Evolutionary conservation across 2,888 invertebrate species (phyloP).

Genomic region (Nipponacmea schrenckii): DNA sequence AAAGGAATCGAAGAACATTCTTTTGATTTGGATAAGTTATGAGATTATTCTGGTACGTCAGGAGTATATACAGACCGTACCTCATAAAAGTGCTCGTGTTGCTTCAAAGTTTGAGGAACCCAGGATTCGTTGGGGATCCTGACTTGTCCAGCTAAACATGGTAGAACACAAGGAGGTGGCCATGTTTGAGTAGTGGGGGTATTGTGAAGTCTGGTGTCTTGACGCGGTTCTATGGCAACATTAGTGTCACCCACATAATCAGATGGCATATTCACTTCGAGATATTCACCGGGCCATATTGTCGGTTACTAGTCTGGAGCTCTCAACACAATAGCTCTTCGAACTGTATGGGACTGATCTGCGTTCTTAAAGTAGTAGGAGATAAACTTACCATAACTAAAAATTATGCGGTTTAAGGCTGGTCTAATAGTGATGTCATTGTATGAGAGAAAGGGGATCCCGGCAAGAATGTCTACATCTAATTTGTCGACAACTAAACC

Average conservation of each 20-base stretch:
- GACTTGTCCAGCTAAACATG: conserved; percentile 26
- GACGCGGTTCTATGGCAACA: conserved; percentile 16
- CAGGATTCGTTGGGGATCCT: conserved; percentile 23
- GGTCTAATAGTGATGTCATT: no score
- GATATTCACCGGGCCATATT: conserved; percentile 26
- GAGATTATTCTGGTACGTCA: not conserved
- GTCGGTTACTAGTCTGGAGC: conserved; percentile 9
- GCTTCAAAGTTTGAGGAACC: conserved; percentile 18
- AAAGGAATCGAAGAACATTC: not conserved
- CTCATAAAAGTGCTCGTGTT: conserved; percentile 33
- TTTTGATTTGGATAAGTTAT: no score
- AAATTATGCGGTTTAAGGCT: conserved; percentile 13
- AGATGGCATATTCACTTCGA: conserved; percentile 11
- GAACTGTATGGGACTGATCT: not conserved
- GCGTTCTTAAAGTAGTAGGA: conserved; percentile 7
- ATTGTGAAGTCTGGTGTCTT: conserved; percentile 3
- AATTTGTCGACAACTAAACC: conserved; percentile 25
- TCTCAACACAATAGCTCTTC: conserved; percentile 22
- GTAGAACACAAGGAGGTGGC: conserved; percentile 5
- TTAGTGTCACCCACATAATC: not conserved
- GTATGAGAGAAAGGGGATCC: conserved; percentile 1
- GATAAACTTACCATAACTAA: conserved; percentile 14
- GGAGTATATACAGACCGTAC: not conserved
- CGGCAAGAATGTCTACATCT: conserved; percentile 25
- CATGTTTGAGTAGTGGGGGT: no score